phyloP scores from a whole-genome alignment of 2,888 invertebrate species.

The Drosophila yooni region DNA sequence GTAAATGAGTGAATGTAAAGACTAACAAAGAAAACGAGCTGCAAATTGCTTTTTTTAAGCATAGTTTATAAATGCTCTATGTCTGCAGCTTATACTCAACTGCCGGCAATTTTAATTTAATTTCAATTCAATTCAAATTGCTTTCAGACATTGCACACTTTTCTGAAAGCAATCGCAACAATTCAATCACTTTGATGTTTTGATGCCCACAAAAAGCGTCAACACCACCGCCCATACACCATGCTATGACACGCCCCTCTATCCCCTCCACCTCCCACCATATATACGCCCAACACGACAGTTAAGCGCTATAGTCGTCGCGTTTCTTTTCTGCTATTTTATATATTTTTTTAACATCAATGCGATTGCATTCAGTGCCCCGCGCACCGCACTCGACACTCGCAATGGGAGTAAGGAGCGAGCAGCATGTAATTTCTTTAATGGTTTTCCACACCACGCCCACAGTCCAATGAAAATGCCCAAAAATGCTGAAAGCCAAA shows the following conservation, averaged over 20 bases:
- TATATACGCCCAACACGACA: constrained; percentile 50
- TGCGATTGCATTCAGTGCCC: constrained; percentile 71
- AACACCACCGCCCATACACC: constrained; percentile 25
- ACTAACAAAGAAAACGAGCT: background rate
- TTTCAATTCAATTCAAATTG: constrained; percentile 69
- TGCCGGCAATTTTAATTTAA: constrained; percentile 74
- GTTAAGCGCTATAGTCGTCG: constrained; percentile 74
- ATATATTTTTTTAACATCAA: constrained; percentile 67
- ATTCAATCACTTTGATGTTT: constrained; percentile 83
- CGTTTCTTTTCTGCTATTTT: constrained; percentile 5
- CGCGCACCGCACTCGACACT: constrained; percentile 39
- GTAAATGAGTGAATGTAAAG: background rate
- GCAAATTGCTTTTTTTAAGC: constrained; percentile 9
- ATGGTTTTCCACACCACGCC: constrained; percentile 73
- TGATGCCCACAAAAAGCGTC: constrained; percentile 75
- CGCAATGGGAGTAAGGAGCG: constrained; percentile 39
- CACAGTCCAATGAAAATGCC: constrained; percentile 39
- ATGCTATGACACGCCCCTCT: constrained; percentile 35
- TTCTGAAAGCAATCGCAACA: constrained; percentile 80
- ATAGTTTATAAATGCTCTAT: constrained; percentile 11
- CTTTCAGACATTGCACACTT: constrained; percentile 48
- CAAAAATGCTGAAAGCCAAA: constrained; percentile 61
- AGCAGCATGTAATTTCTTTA: constrained; percentile 83
- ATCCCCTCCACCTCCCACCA: too few relatives aligned
- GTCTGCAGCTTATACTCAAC: constrained; percentile 14